Evolutionary conservation across 2,113 vertebrate genomes (phyloP).

Genomic region (Menura novaehollandiae): DNA sequence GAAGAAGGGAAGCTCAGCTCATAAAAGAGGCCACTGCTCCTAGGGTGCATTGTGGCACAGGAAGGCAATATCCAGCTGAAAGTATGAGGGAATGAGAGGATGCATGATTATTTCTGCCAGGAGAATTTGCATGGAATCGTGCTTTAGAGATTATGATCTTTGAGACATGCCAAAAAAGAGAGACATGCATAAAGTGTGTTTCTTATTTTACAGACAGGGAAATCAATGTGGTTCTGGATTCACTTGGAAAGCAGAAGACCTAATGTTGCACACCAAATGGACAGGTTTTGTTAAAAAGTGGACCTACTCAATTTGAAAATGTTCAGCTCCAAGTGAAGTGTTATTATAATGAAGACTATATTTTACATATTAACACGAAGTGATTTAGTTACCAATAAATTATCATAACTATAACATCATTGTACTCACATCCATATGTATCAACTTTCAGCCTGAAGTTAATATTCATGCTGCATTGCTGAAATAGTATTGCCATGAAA

Average conservation of each 20-base stretch:
- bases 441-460: background rate
- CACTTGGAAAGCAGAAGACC: background rate
- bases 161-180: background rate
- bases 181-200: background rate
- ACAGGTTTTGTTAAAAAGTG: background rate
- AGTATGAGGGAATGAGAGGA: background rate
- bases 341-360: background rate
- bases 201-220: background rate
- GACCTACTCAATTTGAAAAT: background rate
- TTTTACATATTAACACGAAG: background rate
- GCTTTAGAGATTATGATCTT: background rate
- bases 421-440: background rate
- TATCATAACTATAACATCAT: background rate
- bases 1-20: background rate
- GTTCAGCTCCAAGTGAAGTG: background rate
- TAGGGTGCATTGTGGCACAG: background rate
- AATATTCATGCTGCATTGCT: background rate
- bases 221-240: background rate
- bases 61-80: background rate
- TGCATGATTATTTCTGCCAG: background rate
- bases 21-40: background rate
- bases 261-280: background rate
- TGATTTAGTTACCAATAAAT: background rate
- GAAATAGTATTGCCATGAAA: background rate
- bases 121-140: background rate